Evolutionary conservation across 2,797 vertebrate species (phyloP).

Genomic region (Hipposideros larvatus): DNA sequence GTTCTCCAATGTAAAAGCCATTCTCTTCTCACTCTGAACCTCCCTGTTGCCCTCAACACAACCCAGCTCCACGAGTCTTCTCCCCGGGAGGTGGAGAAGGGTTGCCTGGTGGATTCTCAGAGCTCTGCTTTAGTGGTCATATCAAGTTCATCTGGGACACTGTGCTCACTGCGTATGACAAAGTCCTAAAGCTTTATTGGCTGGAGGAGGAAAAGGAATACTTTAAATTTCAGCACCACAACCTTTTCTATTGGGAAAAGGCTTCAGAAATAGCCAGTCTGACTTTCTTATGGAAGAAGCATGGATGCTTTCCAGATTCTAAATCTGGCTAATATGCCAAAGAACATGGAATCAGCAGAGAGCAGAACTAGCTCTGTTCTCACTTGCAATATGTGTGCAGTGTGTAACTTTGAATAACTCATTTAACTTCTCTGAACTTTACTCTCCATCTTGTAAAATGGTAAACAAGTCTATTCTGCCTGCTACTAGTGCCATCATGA

Average conservation of each 20-base stretch:
- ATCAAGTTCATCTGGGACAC: not conserved
- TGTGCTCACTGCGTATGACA: not conserved
- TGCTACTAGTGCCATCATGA: not conserved
- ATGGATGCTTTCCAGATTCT: not conserved
- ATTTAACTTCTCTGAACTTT: not conserved
- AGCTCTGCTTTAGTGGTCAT: not conserved
- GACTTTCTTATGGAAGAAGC: not conserved
- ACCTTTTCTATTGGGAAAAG: not conserved
- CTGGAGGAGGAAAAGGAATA: not conserved
- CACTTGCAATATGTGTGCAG: not conserved
- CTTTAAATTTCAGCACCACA: not conserved
- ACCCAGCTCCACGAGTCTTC: not conserved
- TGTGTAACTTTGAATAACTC: not conserved
- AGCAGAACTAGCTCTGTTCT: not conserved
- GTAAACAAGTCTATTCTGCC: not conserved
- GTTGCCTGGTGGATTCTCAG: not conserved
- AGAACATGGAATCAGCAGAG: not conserved
- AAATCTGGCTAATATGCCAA: not conserved
- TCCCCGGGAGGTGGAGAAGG: not conserved
- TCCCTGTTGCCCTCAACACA: not conserved
- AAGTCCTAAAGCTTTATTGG: not conserved
- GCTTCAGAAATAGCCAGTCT: not conserved
- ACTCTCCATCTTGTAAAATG: conserved; percentile 6
- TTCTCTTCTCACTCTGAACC: not conserved
- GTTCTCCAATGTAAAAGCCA: not conserved